These are phyloP conservation scores for Meles meles DNA, from an alignment of 2,113 vertebrate species.

Conservation along the genomic window DNA sequence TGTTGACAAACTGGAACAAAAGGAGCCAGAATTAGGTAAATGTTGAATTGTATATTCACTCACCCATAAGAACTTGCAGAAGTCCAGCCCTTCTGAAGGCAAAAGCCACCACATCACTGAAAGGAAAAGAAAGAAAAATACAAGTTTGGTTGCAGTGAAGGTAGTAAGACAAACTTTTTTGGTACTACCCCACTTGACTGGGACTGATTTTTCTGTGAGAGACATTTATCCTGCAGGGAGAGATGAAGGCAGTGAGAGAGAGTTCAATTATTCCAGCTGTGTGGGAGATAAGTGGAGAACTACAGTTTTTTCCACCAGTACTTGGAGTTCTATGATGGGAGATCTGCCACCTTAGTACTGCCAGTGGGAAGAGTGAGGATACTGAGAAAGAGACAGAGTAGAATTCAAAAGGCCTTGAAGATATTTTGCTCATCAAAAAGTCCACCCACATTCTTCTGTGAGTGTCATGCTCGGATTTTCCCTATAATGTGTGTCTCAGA, in stretches of 20 bases:
- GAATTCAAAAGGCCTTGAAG: background rate
- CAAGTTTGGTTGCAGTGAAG: background rate
- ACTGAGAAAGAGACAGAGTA: background rate
- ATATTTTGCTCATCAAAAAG: background rate
- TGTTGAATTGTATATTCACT: background rate
- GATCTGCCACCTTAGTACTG: background rate
- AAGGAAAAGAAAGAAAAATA: background rate
- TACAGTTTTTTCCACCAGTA: background rate
- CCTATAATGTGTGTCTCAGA: background rate
- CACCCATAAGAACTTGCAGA: background rate
- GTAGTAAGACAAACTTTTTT: background rate
- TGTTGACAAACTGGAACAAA: background rate
- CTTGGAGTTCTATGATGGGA: background rate
- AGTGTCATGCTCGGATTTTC: background rate
- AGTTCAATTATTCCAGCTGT: background rate
- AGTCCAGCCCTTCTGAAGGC: background rate
- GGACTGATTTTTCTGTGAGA: background rate
- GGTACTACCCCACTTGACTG: background rate
- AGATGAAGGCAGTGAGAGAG: background rate
- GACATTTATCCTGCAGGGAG: background rate
- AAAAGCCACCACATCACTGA: background rate
- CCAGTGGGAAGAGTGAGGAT: background rate
- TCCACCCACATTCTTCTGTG: background rate
- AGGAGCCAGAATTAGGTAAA: background rate
- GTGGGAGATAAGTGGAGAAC: background rate